Evolutionary conservation across 2,888 invertebrate genomes (phyloP).

Genomic region (Colletes collaris): DNA sequence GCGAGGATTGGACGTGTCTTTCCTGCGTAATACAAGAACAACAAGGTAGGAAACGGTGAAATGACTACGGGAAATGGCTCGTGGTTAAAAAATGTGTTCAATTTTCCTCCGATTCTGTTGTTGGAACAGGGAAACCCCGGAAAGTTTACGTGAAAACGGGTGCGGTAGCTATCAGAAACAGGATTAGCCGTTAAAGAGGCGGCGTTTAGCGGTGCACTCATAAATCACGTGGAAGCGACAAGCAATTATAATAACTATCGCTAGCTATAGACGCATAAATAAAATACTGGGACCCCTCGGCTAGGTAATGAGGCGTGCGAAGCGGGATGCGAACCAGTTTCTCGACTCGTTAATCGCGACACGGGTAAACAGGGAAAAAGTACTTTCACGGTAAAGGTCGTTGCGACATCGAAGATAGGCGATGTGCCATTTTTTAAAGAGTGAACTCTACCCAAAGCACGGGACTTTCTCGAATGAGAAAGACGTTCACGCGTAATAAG

Average conservation of each 20-base stretch:
- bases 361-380: constrained; percentile 51
- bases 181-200: constrained; percentile 77
- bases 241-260: constrained; percentile 81
- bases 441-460: constrained; percentile 1
- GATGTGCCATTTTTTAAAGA: neutral
- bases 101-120: constrained; percentile 31
- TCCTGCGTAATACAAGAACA: neutral
- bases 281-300: constrained; percentile 75
- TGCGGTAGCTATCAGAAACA: constrained; percentile 76
- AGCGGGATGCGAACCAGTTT: constrained; percentile 74
- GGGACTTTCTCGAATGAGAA: too few species aligned
- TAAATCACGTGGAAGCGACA: constrained; percentile 80
- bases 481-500: too few species aligned
- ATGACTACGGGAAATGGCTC: constrained; percentile 12
- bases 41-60: neutral
- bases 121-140: constrained; percentile 17
- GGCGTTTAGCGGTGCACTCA: constrained; percentile 73
- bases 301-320: constrained; percentile 78
- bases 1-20: neutral
- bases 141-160: constrained; percentile 31
- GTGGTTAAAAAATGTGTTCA: constrained; percentile 16
- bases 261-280: constrained; percentile 75
- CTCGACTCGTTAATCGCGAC: constrained; percentile 62
- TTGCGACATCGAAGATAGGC: constrained; percentile 33
- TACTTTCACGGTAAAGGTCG: constrained; percentile 49